Evolutionary conservation across 2,113 vertebrate genomes (phyloP), one percentile per base, ranked within the genome.

Genomic region (Chloropsis cyanopogon): DNA sequence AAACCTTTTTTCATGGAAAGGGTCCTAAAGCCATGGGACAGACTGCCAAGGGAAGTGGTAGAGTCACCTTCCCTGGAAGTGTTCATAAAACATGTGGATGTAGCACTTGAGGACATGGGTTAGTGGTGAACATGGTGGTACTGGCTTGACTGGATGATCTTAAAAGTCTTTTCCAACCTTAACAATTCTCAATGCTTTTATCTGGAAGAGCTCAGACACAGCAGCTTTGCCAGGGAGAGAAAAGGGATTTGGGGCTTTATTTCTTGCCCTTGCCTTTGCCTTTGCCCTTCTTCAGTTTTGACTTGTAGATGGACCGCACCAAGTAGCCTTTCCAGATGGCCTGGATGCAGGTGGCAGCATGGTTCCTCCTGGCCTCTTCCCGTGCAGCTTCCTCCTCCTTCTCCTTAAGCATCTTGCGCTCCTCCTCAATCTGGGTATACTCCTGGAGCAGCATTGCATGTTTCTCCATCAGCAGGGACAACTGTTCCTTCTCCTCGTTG

Each of bases 281-380:
- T 15, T 28, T 84, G 10, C 7, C 59, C n/a, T 85, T 91, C 92
- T 98, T 99, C 90, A 59, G 94, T 86, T 96, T 98, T 64, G 92
- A 78, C 80, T 79, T 98, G 77, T 98, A 95, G 92, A 97, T 35
- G 68, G 97, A 98, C n/a, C 99, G 98, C 46, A 98, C 97, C 73
- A 97, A 79, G 96, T 98, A 98, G 63, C 98, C 99, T 97, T 98
- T 99, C 96, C 96, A 97, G 54, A 35, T 24, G 10, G 96, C 92
- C 98, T 99, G 99, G 96, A 98, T 98, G 29, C 97, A 17, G 4
- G 96, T 95, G 69, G 98, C 98, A 4, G 98, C 98, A 8, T 57
- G 84, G 25, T 94, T 97, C 98, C 97, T 98, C 57, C 82, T 65
- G 84, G 94, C 65, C 81, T 98, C 63, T 63, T 98, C 97, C 81